These are phyloP conservation scores for Ia io DNA, from an alignment of 2,113 vertebrate genomes.

Conservation along the genomic window DNA sequence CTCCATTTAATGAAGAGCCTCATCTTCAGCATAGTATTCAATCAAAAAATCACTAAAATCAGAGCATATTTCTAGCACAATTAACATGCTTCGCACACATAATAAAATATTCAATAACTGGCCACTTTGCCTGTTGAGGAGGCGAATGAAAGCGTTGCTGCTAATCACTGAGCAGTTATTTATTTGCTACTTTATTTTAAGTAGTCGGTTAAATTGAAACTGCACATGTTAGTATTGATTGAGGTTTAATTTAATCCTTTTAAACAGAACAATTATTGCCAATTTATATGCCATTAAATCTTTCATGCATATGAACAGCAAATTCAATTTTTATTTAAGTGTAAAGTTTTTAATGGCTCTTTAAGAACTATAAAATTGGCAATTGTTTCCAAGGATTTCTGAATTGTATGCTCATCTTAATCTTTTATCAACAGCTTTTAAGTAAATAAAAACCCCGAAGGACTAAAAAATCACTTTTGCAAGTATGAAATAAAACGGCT, in stretches of 20 bases:
- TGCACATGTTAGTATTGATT: conserved; percentile 85
- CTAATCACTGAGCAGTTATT: conserved; percentile 89
- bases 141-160: conserved; percentile 87
- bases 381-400: conserved; percentile 49
- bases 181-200: conserved; percentile 86
- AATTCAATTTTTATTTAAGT: conserved; percentile 76
- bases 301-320: conserved; percentile 73
- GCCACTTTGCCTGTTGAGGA: conserved; percentile 85
- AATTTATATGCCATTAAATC: conserved; percentile 82
- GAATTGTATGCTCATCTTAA: conserved; percentile 25
- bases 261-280: conserved; percentile 83
- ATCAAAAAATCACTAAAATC: conserved; percentile 88
- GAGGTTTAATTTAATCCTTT: conserved; percentile 86
- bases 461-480: conserved; percentile 54
- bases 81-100: conserved; percentile 85
- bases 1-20: conserved; percentile 90
- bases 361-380: conserved; percentile 58
- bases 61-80: conserved; percentile 86
- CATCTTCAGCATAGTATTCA: conserved; percentile 79
- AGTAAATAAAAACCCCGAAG: conserved; percentile 61
- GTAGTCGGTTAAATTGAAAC: conserved; percentile 84
- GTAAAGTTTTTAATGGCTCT: conserved; percentile 73
- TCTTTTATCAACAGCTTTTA: conserved; percentile 54
- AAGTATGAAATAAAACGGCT: conserved; percentile 40
- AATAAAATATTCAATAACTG: conserved; percentile 90